Conservation (phyloP, 1,140 invertebrate species). For the Pygmarrhopalites habei region DNA sequence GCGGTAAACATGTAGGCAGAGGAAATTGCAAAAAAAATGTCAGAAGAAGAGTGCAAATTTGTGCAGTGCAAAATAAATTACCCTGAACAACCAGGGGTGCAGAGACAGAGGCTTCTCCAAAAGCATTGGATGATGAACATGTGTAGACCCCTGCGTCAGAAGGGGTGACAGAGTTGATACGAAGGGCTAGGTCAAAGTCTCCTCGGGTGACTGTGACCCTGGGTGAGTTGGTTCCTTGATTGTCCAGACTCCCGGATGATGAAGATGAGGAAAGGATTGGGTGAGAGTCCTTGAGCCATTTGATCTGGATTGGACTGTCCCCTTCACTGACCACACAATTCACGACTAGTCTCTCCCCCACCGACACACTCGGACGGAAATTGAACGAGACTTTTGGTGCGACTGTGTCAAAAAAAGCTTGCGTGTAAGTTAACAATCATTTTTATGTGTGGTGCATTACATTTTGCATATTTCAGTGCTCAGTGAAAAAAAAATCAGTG, state of each 20-base stretch:
- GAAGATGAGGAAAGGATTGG: conserved; percentile 41
- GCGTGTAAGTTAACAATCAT: no score
- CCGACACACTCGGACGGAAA: conserved; percentile 52
- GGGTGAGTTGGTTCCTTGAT: not conserved
- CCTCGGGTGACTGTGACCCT: conserved; percentile 6
- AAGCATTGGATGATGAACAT: not conserved
- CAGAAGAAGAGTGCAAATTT: no score
- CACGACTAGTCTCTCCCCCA: conserved; percentile 51
- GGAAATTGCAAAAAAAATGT: no score
- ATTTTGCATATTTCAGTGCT: no score
- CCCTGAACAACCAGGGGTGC: conserved; percentile 4
- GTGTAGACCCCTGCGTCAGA: conserved; percentile 16
- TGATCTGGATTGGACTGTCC: conserved; percentile 57
- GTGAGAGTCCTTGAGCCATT: conserved; percentile 57
- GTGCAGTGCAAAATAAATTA: not conserved
- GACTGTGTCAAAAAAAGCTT: conserved; percentile 46
- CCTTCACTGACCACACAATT: conserved; percentile 61
- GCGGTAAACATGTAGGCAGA: no score
- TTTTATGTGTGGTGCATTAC: no score
- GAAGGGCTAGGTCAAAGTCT: conserved; percentile 31
- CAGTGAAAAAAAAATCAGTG: no score
- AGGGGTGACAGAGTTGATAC: conserved; percentile 21
- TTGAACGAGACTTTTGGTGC: conserved; percentile 55
- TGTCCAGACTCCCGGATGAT: conserved; percentile 5
- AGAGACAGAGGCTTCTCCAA: not conserved